These are phyloP conservation scores for Cygnus buccinator DNA, from an alignment of 2,113 vertebrate species.

Conservation along the genomic window DNA sequence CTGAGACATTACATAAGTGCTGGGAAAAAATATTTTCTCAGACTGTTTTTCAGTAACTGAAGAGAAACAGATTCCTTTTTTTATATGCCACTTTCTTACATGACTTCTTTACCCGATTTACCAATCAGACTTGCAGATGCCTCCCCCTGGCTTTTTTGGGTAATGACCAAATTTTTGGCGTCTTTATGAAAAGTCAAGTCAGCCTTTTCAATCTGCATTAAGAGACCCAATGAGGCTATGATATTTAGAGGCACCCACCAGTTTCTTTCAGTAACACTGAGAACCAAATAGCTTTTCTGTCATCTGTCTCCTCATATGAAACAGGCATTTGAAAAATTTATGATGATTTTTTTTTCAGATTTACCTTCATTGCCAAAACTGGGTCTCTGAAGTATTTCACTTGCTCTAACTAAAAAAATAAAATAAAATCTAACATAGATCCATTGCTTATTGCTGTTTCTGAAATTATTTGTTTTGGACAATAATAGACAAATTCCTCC, in stretches of 20 bases:
- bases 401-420: neutral
- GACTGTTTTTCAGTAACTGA: conserved; percentile 47
- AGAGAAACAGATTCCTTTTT: conserved; percentile 54
- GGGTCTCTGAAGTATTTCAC: neutral
- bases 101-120: neutral
- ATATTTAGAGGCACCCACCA: neutral
- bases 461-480: neutral
- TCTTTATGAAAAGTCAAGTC: neutral
- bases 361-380: neutral
- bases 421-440: neutral
- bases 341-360: neutral
- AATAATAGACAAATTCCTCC: neutral
- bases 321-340: neutral
- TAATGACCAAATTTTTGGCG: neutral
- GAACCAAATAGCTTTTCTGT: neutral
- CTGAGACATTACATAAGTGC: conserved; percentile 52
- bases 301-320: neutral
- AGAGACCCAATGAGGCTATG: neutral
- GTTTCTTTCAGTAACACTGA: neutral
- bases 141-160: neutral
- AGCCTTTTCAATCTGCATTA: neutral
- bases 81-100: conserved; percentile 29
- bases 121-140: neutral
- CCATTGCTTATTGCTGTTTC: neutral
- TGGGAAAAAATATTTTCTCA: conserved; percentile 59